Conservation (phyloP, 35 echinoderm and acorn worm species). For the Holothuria glaberrima region DNA sequence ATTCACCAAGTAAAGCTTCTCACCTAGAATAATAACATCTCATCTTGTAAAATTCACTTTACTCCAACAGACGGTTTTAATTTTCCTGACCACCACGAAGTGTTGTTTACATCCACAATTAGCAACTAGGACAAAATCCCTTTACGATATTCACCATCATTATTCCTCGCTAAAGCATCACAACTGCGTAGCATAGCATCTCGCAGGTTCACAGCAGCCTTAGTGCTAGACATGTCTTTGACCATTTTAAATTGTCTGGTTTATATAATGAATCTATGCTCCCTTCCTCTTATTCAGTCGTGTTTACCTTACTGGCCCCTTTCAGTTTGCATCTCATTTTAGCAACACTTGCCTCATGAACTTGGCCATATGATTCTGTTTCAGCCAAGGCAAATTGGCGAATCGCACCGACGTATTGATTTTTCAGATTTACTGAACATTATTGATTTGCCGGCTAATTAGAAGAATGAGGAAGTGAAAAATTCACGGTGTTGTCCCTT, state of each 20-base stretch:
- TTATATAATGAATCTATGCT: slow-evolving; percentile 59
- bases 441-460: slow-evolving; percentile 69
- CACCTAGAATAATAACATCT: too few relatives aligned
- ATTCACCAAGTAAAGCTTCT: too few relatives aligned
- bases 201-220: neutral
- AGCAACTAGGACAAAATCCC: too few relatives aligned
- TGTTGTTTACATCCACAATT: too few relatives aligned
- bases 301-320: slow-evolving; percentile 60
- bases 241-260: slow-evolving; percentile 51
- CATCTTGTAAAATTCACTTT: too few relatives aligned
- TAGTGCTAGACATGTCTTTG: slow-evolving; percentile 22
- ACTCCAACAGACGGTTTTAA: too few relatives aligned
- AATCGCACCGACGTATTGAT: slow-evolving; percentile 64
- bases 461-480: slow-evolving; percentile 65
- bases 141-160: too few relatives aligned
- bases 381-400: slow-evolving; percentile 46
- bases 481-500: slow-evolving; percentile 41
- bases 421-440: slow-evolving; percentile 71
- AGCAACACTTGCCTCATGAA: slow-evolving; percentile 52
- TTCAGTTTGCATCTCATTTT: slow-evolving; percentile 56
- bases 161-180: too few relatives aligned
- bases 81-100: too few relatives aligned
- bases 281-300: slow-evolving; percentile 29
- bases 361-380: slow-evolving; percentile 62
- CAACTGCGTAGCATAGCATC: neutral